phyloP scores from a whole-genome alignment of 2,113 vertebrate species.

The Poeciliopsis prolifica region DNA sequence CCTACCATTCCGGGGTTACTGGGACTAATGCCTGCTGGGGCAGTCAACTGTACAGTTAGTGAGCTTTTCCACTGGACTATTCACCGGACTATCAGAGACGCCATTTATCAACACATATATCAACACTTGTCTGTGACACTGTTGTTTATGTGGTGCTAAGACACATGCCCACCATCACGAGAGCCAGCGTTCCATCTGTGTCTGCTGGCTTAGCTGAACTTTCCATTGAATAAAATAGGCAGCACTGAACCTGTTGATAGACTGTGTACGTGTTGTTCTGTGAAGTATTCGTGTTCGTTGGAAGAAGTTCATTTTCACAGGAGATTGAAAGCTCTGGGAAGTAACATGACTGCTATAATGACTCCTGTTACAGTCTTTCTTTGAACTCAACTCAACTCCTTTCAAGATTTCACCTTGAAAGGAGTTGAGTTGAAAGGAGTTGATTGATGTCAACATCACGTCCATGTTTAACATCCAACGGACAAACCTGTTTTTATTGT shows the following conservation, averaged over 20 bases:
- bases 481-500: neutral
- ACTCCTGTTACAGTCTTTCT: neutral
- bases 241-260: neutral
- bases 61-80: neutral
- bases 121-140: neutral
- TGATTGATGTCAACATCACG: neutral
- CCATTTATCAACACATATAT: neutral
- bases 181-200: neutral
- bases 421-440: neutral
- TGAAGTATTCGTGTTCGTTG: neutral
- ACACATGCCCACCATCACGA: neutral
- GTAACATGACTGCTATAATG: neutral
- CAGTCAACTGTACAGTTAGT: neutral
- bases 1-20: neutral
- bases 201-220: neutral
- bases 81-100: neutral
- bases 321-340: neutral
- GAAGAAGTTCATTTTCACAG: neutral
- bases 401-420: no score
- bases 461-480: neutral
- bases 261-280: neutral
- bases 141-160: neutral
- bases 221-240: neutral
- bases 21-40: no score
- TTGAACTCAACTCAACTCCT: neutral